A percentile compares a stretch with the other conserved stretches of the same genome.
Evolutionary conservation across 2,888 invertebrate genomes (phyloP).

Genomic region (Alviniconcha strummeri): DNA sequence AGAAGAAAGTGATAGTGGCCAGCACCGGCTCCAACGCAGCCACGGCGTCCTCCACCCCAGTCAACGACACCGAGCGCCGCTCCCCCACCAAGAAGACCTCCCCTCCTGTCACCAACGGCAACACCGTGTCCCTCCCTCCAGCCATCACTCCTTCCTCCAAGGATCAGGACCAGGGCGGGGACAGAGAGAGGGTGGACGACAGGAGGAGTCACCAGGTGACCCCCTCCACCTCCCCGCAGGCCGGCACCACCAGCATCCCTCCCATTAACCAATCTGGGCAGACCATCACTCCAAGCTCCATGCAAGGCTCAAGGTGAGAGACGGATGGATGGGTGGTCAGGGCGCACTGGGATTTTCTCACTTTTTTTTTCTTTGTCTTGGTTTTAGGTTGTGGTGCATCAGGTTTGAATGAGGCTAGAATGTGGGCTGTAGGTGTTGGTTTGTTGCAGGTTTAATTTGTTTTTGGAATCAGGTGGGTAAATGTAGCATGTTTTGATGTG

Average conservation of each 20-base stretch:
- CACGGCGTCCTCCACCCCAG: constrained; percentile 24
- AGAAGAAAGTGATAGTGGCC: constrained; percentile 43
- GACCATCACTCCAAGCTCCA: constrained; percentile 29
- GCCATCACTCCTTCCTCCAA: constrained; percentile 4
- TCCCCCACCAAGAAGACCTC: constrained; percentile 12
- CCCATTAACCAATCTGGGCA: constrained; percentile 51
- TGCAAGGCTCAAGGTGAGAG: constrained; percentile 35
- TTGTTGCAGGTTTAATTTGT: too few species aligned
- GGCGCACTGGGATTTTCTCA: not conserved
- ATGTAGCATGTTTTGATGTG: too few species aligned
- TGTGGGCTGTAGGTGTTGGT: too few species aligned
- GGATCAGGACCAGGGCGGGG: constrained; percentile 15
- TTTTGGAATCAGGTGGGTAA: too few species aligned
- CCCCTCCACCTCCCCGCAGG: constrained; percentile 13
- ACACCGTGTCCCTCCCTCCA: constrained; percentile 17
- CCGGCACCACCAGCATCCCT: constrained; percentile 48
- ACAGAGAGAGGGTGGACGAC: constrained; percentile 27
- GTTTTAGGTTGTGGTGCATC: not conserved
- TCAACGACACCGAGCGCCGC: constrained; percentile 19
- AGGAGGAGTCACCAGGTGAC: constrained; percentile 21
- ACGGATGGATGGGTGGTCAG: too few species aligned
- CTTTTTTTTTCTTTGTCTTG: not conserved
- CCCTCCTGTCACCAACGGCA: constrained; percentile 25
- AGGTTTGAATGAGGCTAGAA: not conserved
- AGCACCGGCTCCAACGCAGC: constrained; percentile 33